phyloP scores from a whole-genome alignment of 2,797 vertebrate genomes.

The Clarias fuscus region DNA sequence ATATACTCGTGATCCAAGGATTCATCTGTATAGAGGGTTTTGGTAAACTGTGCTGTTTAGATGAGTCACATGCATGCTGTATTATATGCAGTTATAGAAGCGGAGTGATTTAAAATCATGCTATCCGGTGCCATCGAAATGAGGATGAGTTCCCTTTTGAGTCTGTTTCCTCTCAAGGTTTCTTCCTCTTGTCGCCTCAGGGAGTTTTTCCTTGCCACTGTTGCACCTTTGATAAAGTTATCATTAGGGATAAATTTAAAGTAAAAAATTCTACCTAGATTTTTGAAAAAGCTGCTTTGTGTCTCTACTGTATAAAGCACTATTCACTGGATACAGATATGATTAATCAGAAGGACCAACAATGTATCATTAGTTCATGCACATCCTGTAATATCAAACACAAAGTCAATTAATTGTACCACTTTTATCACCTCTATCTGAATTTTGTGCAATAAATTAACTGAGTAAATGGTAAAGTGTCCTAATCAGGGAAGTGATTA shows the following conservation, averaged over 20 bases:
- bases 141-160: background rate
- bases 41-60: background rate
- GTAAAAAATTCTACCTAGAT: background rate
- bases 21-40: background rate
- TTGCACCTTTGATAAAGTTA: background rate
- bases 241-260: background rate
- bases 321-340: constrained; percentile 2
- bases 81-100: background rate
- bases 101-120: background rate
- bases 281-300: background rate
- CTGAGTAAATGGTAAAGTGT: constrained; percentile 15
- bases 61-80: background rate
- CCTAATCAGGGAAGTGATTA: constrained; percentile 94
- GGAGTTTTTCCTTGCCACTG: background rate
- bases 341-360: background rate
- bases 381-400: constrained; percentile 25
- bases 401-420: constrained; percentile 6
- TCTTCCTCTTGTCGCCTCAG: background rate
- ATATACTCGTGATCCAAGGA: background rate
- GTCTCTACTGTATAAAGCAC: background rate
- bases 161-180: background rate
- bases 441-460: constrained; percentile 35
- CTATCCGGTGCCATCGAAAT: background rate
- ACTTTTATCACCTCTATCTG: constrained; percentile 6
- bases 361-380: background rate